Evolutionary conservation across 92 coral and sea anemone genomes (phyloP), one percentile per base, ranked within the genome.

Genomic region (Epizoanthus ramosus): DNA sequence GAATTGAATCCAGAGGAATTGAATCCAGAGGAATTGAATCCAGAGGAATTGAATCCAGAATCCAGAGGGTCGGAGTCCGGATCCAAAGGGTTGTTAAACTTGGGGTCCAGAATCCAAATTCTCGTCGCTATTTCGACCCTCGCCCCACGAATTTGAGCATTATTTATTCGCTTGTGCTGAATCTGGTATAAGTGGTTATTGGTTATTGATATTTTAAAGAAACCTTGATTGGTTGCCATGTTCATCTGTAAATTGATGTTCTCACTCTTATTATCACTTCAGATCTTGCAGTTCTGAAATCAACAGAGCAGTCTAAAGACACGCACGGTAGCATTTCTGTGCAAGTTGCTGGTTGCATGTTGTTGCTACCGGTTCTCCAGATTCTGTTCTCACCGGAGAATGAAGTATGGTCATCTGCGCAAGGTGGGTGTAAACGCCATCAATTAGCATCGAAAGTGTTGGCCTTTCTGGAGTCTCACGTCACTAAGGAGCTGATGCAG

Each of bases 341-440:
- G 18, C 67, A 79, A 24, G 15, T 57, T 41, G 53, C 24, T 12
- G 83, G 70, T 21, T 58, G 65, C 24, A 47, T 83, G 21, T 79
- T 92, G 73, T 63, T 92, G 81, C 75, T 92, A 41, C 98, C 98
- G 45, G 70, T 86, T n/a, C 93, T 94, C 25, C 95, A 92, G 80
- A 88, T 94, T 39, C 80, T 92, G 21, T 69, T 93, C 3, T 79
- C 91, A 15, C 79, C 80, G 10, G 63, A 76, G 37, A 79, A 63
- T 14, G 85, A 90, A 54, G 25, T 24, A 24, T 68, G 71, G 80
- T 63, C 79, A 22, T 57, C 63, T 22, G 25, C 35, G 41, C 23
- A 1, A 7, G 15, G 65, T 21, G 47, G 39, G 15, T 15, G n/a
- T 13, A 13, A 16, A 3, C 47, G 47, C 50, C 70, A 77, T 35